Conservation (phyloP, 2,797 vertebrate species). For the Chloroceryle inda region DNA sequence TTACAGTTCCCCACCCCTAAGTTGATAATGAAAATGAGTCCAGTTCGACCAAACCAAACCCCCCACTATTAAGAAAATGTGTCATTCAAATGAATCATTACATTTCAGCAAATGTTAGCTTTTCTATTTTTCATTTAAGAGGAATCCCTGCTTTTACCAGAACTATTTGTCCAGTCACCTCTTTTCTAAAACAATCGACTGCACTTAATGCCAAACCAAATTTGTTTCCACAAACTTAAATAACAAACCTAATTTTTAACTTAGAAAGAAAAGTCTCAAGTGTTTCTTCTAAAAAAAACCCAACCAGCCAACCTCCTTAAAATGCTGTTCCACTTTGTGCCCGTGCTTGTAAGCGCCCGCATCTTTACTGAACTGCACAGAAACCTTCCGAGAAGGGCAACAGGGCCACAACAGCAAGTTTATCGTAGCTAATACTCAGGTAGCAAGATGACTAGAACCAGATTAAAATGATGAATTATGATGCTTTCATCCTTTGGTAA, state of each 20-base stretch:
- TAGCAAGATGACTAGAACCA: not conserved
- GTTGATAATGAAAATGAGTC: slow-evolving; percentile 53
- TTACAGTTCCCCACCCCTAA: slow-evolving; percentile 50
- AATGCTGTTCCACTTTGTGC: not conserved
- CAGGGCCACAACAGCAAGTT: not conserved
- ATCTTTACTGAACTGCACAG: not conserved
- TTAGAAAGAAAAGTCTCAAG: not conserved
- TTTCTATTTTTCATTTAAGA: slow-evolving; percentile 6
- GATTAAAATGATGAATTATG: not conserved
- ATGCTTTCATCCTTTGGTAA: not conserved
- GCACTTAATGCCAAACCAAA: not conserved
- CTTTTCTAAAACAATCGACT: not conserved
- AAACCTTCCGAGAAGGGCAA: not conserved
- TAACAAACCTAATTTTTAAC: not conserved
- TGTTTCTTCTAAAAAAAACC: not conserved
- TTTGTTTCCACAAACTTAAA: not conserved
- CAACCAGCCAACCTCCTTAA: not conserved
- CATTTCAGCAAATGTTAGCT: slow-evolving; percentile 67
- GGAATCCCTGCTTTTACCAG: not conserved
- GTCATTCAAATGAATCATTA: slow-evolving; percentile 64
- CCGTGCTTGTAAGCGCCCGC: not conserved
- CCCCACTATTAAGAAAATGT: slow-evolving; percentile 51
- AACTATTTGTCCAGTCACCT: not conserved
- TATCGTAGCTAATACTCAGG: not conserved
- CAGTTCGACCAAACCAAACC: slow-evolving; percentile 22